Evolutionary conservation across 2,797 vertebrate species (phyloP), one percentile per base, ranked within the genome.

Genomic region (Tangara arthus): DNA sequence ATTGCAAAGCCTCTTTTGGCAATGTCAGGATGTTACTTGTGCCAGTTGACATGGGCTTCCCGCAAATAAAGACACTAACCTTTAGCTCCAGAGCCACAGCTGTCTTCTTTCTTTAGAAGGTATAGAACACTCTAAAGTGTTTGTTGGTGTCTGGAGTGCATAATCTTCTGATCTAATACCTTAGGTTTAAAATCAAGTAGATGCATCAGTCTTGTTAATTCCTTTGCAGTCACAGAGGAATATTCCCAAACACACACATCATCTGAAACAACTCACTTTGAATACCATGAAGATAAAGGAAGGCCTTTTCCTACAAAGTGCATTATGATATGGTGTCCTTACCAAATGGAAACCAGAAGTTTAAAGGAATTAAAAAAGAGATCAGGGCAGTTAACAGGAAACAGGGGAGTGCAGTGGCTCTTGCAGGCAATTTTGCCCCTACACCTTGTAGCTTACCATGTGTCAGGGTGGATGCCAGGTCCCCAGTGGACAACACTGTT

Each of bases 101-200:
- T 95, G 64, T 71, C 71, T 92, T 73, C 30, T 87, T 83, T 76
- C 59, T 89, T 66, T 46, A 23, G 47, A 34, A 85, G 27, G 8
- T 89, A 19, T 26, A 85, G 61, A 88, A 71, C 56, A 64, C 30
- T 87, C 44, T 32, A 26, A 83, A 66, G 37, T 39, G 49, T 72
- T 89, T 82, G 39, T 66, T 92, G 88, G 56, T 73, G 60, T 87
- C 75, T 93, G 71, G 52, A 84, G 37, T 35, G 39, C 49, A 77
- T 68, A 89, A 89, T 85, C 41, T 89, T 56, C 71, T 93, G 64
- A 89, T 91, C 57, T 63, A 93, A 59, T 60, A 44, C 34, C 80
- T 93, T 68, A 89, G 34, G 53, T 91, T 92, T 85, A 91, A 93
- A 92, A 93, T 78, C 52, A 91, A 89, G 30, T 44, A 71, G 84